phyloP scores from a whole-genome alignment of 2,113 vertebrate genomes.

The Thunnus maccoyii region DNA sequence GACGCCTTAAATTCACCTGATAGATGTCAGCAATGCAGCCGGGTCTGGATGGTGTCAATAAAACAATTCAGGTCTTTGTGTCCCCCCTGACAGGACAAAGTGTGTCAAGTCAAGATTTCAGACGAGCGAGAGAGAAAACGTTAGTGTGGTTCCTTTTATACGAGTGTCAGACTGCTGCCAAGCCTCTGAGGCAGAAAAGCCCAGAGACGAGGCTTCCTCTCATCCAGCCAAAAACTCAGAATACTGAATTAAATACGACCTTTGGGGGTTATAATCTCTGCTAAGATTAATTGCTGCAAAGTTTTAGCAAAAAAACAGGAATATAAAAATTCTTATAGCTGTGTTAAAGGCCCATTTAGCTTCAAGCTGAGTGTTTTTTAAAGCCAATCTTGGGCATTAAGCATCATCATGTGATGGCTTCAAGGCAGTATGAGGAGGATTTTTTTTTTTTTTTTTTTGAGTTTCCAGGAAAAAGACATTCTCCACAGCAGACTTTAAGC shows the following conservation, averaged over 20 bases:
- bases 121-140: neutral
- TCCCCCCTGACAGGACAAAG: conserved; percentile 3
- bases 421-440: neutral
- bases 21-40: conserved; percentile 1
- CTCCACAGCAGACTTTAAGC: conserved; percentile 34
- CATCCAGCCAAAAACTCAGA: neutral
- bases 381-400: neutral
- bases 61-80: conserved; percentile 6
- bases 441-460: neutral
- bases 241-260: conserved; percentile 26
- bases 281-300: conserved; percentile 5
- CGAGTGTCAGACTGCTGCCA: conserved; percentile 4
- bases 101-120: conserved; percentile 35
- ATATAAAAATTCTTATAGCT: neutral
- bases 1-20: conserved; percentile 40
- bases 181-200: conserved; percentile 14
- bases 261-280: neutral
- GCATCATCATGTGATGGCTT: conserved; percentile 34
- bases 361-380: neutral
- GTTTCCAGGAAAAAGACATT: conserved; percentile 36
- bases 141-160: conserved; percentile 20
- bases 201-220: conserved; percentile 2
- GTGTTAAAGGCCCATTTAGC: conserved; percentile 12
- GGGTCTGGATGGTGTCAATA: conserved; percentile 14
- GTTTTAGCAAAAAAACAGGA: neutral